phyloP scores from a whole-genome alignment of 2,113 vertebrate species.

The Oreotrochilus melanogaster region DNA sequence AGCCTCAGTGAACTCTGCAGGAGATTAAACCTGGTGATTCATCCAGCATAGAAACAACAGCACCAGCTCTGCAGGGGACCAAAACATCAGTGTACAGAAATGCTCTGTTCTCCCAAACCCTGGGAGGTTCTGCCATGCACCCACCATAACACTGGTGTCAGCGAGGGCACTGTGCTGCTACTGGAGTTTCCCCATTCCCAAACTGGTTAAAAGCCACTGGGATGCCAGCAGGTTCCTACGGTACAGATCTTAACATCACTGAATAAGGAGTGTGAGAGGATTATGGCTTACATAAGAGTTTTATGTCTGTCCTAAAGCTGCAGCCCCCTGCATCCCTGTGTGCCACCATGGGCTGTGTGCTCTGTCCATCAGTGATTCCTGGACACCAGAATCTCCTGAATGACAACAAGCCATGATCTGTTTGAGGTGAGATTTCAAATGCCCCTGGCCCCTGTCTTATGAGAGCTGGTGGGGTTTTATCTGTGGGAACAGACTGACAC shows the following conservation, averaged over 20 bases:
- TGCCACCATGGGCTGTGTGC: background rate
- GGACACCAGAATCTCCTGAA: background rate
- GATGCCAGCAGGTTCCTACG: background rate
- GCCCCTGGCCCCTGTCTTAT: background rate
- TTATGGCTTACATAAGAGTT: conserved; percentile 58
- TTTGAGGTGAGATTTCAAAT: background rate
- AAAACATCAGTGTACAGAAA: background rate
- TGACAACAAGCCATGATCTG: background rate
- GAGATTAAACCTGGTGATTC: conserved; percentile 66
- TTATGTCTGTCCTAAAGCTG: conserved; percentile 48
- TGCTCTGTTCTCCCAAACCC: background rate
- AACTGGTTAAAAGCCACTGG: background rate
- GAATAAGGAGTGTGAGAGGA: conserved; percentile 57
- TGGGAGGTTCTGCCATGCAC: background rate
- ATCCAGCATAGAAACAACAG: conserved; percentile 26
- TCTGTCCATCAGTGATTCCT: background rate
- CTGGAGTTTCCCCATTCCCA: background rate
- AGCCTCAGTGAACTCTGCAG: conserved; percentile 55
- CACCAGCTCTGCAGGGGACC: background rate
- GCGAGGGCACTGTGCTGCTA: fast-evolving
- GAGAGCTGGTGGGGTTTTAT: background rate
- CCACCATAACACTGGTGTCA: fast-evolving
- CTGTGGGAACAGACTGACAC: background rate
- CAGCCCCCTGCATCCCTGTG: too few species aligned
- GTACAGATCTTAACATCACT: background rate